phyloP scores from a whole-genome alignment of 2,888 invertebrate species.

The Drosophila suboccidentalis region DNA sequence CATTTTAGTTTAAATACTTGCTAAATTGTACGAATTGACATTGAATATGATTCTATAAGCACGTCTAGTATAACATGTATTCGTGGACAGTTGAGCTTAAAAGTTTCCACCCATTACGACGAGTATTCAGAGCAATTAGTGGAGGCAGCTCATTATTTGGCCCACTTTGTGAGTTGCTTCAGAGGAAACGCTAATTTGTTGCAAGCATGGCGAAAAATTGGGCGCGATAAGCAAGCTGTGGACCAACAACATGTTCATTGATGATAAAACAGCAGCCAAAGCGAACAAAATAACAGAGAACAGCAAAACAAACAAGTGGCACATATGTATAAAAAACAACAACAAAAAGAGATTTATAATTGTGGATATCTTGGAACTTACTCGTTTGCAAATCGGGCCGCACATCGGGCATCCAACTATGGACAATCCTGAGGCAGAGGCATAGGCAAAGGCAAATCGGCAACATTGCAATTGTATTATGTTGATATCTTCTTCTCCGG shows the following conservation, averaged over 20 bases:
- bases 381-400: constrained; percentile 83
- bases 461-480: constrained; percentile 27
- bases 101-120: constrained; percentile 12
- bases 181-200: constrained; percentile 73
- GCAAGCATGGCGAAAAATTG: constrained; percentile 73
- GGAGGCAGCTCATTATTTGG: constrained; percentile 31
- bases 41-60: constrained; percentile 10
- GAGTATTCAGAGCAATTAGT: constrained; percentile 26
- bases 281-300: constrained; percentile 30
- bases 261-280: constrained; percentile 52
- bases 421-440: constrained; percentile 19
- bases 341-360: constrained; percentile 14
- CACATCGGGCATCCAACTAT: constrained; percentile 84
- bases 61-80: background rate
- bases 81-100: constrained; percentile 6
- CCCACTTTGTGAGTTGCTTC: constrained; percentile 45
- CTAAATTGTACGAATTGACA: constrained; percentile 5
- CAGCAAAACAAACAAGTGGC: constrained; percentile 57
- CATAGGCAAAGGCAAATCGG: constrained; percentile 15
- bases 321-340: constrained; percentile 59
- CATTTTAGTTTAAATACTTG: background rate
- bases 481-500: constrained; percentile 37
- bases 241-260: constrained; percentile 41
- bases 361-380: constrained; percentile 65
- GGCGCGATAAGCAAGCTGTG: constrained; percentile 58